Evolutionary conservation across 2,113 vertebrate genomes (phyloP).

Genomic region (Pygoscelis antarcticus): DNA sequence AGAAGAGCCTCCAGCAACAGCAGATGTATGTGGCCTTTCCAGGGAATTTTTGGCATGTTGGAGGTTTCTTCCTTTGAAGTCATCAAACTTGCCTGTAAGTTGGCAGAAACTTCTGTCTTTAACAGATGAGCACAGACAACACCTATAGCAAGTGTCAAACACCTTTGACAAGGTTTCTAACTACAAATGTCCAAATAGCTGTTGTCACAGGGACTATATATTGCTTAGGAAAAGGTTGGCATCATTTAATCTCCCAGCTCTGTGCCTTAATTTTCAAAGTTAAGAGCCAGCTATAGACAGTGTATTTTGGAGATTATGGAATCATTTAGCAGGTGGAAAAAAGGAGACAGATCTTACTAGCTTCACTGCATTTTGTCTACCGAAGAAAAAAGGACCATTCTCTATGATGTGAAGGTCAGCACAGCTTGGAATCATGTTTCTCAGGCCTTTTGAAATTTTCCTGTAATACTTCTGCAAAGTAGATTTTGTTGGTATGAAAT

Average conservation of each 20-base stretch:
- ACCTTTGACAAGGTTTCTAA: not conserved
- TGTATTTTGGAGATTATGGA: not conserved
- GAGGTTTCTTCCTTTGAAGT: not conserved
- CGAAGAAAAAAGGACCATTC: not conserved
- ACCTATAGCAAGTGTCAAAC: not conserved
- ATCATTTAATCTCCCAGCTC: not conserved
- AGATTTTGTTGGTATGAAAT: not conserved
- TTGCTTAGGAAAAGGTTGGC: not conserved
- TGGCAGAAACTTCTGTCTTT: not conserved
- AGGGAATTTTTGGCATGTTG: not conserved
- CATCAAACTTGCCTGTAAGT: not conserved
- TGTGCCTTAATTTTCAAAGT: constrained; percentile 45
- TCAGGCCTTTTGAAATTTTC: not conserved
- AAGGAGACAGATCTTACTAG: not conserved
- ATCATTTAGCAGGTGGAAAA: not conserved
- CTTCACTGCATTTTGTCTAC: not conserved
- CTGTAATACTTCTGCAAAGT: not conserved
- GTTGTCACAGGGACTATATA: not conserved
- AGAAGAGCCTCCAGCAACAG: not conserved
- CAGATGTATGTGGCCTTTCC: not conserved
- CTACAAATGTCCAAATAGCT: constrained; percentile 6
- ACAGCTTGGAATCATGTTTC: not conserved
- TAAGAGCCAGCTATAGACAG: not conserved
- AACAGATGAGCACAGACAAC: not conserved
- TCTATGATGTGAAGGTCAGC: not conserved